Percentiles rank a stretch among this genome's conserved stretches.
phyloP scores from a whole-genome alignment of 92 coral and sea anemone species.

The Zoanthus sansibaricus region DNA sequence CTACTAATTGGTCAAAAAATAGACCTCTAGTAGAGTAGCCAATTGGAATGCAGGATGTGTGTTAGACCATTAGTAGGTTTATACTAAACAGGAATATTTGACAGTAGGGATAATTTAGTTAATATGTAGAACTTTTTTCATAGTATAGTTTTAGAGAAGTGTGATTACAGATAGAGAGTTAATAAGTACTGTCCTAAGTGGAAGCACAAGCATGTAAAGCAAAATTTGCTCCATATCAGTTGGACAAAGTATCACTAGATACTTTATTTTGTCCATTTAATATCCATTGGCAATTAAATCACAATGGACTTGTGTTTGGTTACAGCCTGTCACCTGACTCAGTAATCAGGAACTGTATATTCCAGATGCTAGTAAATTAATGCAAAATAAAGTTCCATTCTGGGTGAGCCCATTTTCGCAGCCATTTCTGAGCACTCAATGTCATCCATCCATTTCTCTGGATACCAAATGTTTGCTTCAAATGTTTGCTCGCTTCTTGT shows the following conservation, averaged over 20 bases:
- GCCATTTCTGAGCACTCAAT: no score
- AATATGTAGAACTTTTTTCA: background rate
- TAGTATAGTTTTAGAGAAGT: background rate
- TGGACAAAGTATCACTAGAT: background rate
- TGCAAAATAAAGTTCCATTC: background rate
- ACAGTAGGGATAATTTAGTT: background rate
- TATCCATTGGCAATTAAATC: background rate
- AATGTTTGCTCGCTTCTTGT: background rate
- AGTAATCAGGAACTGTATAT: constrained; percentile 1
- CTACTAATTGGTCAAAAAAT: no score
- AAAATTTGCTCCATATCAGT: background rate
- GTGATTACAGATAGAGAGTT: background rate
- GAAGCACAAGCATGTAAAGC: background rate
- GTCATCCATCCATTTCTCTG: background rate
- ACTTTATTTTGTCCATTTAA: background rate
- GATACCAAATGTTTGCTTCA: background rate
- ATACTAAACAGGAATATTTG: background rate
- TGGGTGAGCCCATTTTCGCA: background rate
- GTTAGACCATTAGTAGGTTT: no score
- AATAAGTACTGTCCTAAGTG: background rate
- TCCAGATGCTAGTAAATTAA: constrained; percentile 3
- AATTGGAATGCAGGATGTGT: no score
- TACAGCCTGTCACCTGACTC: background rate
- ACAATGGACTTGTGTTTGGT: background rate
- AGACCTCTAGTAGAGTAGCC: no score